Evolutionary conservation across 2,888 invertebrate genomes (phyloP).

Genomic region (Drosophila ustulata): DNA sequence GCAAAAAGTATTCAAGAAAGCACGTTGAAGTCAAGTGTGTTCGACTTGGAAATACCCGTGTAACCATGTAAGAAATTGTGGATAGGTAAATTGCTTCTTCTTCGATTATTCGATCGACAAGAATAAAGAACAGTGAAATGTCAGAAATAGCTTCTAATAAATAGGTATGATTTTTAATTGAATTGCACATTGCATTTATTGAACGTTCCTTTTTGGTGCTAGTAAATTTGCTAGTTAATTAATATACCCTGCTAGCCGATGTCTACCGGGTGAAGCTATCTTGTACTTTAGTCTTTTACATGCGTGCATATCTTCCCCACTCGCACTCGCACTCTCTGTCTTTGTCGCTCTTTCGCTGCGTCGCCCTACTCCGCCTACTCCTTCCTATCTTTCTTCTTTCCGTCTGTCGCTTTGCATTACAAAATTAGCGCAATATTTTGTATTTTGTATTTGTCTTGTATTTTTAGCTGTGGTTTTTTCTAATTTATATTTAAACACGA

Average conservation of each 20-base stretch:
- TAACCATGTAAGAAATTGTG: no score
- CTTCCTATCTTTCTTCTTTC: background rate
- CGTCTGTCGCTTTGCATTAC: slow-evolving; percentile 33
- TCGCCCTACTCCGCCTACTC: slow-evolving; percentile 1
- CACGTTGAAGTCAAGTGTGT: background rate
- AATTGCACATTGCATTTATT: no score
- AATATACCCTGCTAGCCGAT: background rate
- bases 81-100: no score
- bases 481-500: slow-evolving; percentile 74
- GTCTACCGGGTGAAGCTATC: slow-evolving; percentile 3
- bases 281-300: slow-evolving; percentile 24
- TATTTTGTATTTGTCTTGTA: slow-evolving; percentile 55
- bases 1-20: slow-evolving; percentile 9
- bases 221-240: slow-evolving; percentile 1
- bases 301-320: slow-evolving; percentile 1
- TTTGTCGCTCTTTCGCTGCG: background rate
- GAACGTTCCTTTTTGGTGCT: no score
- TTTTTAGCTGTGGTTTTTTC: slow-evolving; percentile 70
- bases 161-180: no score
- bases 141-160: no score
- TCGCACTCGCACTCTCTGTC: background rate
- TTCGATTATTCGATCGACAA: no score
- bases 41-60: background rate
- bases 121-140: no score
- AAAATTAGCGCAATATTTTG: slow-evolving; percentile 61